phyloP scores from a whole-genome alignment of 2,888 invertebrate genomes.

The Macrophya alboannulata region DNA sequence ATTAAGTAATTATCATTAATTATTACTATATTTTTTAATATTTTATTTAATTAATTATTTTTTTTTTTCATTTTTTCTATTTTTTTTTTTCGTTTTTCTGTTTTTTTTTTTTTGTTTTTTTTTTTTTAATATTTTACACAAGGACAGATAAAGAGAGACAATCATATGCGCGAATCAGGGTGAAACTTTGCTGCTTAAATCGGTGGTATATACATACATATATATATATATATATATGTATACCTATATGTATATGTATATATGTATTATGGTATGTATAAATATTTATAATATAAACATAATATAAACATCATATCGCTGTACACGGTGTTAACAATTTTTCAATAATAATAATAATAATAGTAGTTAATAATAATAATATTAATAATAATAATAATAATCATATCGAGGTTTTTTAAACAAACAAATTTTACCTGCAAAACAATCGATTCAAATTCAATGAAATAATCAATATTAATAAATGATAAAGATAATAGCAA shows the following conservation, averaged over 20 bases:
- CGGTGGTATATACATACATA: too few relatives aligned
- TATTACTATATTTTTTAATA: too few relatives aligned
- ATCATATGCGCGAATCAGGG: too few relatives aligned
- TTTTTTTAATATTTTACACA: too few relatives aligned
- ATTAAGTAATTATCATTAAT: too few relatives aligned
- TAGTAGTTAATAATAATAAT: slow-evolving; percentile 11
- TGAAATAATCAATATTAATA: not conserved
- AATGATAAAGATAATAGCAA: slow-evolving; percentile 16
- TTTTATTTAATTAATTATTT: too few relatives aligned
- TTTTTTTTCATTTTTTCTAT: too few relatives aligned
- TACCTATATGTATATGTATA: not conserved
- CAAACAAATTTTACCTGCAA: not conserved
- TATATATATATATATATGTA: not conserved
- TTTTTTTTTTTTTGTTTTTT: too few relatives aligned
- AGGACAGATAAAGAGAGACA: too few relatives aligned
- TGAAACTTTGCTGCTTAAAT: too few relatives aligned
- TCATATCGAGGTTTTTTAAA: not conserved
- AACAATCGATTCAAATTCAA: not conserved
- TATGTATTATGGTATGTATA: not conserved
- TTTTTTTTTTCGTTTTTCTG: too few relatives aligned
- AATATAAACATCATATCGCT: slow-evolving; percentile 7
- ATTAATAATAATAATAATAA: slow-evolving; percentile 11
- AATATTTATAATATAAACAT: not conserved
- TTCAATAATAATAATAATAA: slow-evolving; percentile 1
- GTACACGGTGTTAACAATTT: not conserved